Evolutionary conservation across 37 sponge, comb jelly and placozoan genomes (phyloP).

Genomic region (Diacarnus erythraeanus): DNA sequence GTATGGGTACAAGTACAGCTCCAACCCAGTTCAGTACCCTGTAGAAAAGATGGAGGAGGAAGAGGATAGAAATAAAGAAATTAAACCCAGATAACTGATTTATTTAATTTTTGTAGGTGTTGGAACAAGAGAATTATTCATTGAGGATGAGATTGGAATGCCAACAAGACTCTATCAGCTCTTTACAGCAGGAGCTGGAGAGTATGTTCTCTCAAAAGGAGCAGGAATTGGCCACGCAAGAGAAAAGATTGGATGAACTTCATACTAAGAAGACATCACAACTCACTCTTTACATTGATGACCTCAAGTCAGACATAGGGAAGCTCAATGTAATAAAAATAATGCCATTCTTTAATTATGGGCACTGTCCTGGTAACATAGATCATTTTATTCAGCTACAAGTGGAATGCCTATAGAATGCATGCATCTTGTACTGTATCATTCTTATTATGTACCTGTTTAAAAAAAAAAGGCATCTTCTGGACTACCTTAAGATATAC

Average conservation of each 20-base stretch:
- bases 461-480: no score
- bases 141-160: slow-evolving; percentile 20
- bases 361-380: no score
- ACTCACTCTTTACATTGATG: slow-evolving; percentile 24
- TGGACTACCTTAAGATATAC: no score
- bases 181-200: slow-evolving; percentile 33
- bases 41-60: no score
- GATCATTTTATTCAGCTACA: no score
- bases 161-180: background rate
- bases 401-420: no score
- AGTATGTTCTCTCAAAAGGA: background rate
- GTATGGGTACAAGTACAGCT: no score
- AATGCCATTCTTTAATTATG: background rate
- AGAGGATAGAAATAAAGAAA: no score
- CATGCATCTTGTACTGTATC: no score
- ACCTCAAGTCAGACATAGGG: slow-evolving; percentile 21
- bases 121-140: slow-evolving; percentile 36
- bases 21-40: no score
- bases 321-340: slow-evolving; percentile 7
- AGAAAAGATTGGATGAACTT: slow-evolving; percentile 36
- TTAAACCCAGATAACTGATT: no score
- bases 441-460: no score
- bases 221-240: background rate
- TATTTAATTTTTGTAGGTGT: slow-evolving; percentile 10
- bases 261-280: slow-evolving; percentile 41